phyloP scores from a whole-genome alignment of 2,888 invertebrate species.

The Eupithecia subfuscata region DNA sequence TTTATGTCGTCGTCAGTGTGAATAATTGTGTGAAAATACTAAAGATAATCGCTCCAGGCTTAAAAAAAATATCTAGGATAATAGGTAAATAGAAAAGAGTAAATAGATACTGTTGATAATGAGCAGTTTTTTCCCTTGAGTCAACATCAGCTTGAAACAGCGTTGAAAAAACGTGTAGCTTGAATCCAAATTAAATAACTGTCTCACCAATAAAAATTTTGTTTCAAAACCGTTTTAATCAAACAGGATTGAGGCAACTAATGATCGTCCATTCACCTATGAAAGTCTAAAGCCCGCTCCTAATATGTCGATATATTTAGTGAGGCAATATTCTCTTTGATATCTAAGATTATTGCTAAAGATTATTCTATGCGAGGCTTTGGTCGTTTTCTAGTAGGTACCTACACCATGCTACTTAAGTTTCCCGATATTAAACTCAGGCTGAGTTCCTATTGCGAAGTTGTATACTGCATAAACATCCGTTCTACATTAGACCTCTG shows the following conservation, averaged over 20 bases:
- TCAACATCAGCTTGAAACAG: background rate
- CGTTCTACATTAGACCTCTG: background rate
- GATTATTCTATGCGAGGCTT: background rate
- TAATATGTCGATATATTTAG: background rate
- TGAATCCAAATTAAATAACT: constrained; percentile 5
- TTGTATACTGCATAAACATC: background rate
- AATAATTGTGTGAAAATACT: too few relatives aligned
- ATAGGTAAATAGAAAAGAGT: too few relatives aligned
- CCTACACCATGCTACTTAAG: background rate
- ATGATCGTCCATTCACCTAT: constrained; percentile 8
- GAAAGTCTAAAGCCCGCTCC: background rate
- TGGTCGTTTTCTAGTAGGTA: background rate
- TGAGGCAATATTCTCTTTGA: background rate
- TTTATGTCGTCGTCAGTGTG: too few relatives aligned
- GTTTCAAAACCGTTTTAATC: constrained; percentile 4
- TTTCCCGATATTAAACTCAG: background rate
- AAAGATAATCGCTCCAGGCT: too few relatives aligned
- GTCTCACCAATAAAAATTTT: background rate
- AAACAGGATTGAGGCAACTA: constrained; percentile 11
- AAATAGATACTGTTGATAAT: background rate
- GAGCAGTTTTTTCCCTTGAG: background rate
- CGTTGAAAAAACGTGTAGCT: background rate
- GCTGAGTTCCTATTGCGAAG: background rate
- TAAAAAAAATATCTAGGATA: too few relatives aligned
- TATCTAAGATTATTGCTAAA: background rate